These are phyloP conservation scores for Dorcus parallelipipedus DNA, from an alignment of 2,888 invertebrate species.

Conservation along the genomic window DNA sequence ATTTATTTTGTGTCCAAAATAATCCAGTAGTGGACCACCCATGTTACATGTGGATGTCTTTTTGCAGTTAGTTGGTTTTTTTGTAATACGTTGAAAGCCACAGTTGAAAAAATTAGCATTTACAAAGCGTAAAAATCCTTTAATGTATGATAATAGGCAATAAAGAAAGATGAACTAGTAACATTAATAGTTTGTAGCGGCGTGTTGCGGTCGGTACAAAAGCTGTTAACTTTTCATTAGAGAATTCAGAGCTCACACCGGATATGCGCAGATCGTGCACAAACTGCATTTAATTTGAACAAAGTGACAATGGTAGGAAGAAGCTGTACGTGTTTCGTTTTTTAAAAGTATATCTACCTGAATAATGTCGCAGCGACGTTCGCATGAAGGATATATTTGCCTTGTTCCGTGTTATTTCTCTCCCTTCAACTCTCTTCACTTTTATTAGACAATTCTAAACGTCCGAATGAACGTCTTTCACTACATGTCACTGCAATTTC, in stretches of 20 bases:
- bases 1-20: no score
- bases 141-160: no score
- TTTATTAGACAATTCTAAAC: no score
- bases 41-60: no score
- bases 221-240: conserved; percentile 14
- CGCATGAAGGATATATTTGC: conserved; percentile 10
- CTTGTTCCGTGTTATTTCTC: background rate
- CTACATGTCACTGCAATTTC: no score
- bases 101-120: no score
- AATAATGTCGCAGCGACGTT: conserved; percentile 3
- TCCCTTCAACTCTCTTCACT: background rate
- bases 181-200: background rate
- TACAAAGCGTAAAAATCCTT: no score
- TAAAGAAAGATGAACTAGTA: no score
- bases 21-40: no score
- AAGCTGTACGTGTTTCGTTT: conserved; percentile 19
- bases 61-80: no score
- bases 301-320: conserved; percentile 22
- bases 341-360: conserved; percentile 9
- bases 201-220: background rate
- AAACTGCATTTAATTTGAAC: conserved; percentile 23
- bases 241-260: conserved; percentile 9
- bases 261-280: conserved; percentile 22
- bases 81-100: no score
- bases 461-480: no score